A percentile compares a stretch with the other conserved stretches of the same genome.
Evolutionary conservation across 2,888 invertebrate species (phyloP).

Genomic region (Sinohyriopsis cumingii): DNA sequence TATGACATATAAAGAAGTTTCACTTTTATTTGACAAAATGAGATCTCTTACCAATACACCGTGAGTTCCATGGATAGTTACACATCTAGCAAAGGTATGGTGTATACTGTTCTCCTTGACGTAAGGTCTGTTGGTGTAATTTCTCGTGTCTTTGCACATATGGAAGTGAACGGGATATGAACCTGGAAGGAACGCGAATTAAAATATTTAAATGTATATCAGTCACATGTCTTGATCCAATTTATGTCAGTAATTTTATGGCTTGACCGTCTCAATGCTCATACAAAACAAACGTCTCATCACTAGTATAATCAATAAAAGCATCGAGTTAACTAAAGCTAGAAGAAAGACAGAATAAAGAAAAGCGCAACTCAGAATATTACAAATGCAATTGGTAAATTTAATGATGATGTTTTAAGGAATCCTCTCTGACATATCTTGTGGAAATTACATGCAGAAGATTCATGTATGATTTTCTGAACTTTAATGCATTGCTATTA

Average conservation of each 20-base stretch:
- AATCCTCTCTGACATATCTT: background rate
- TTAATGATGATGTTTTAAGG: background rate
- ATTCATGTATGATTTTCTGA: too few species aligned
- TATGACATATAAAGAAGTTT: too few species aligned
- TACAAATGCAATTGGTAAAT: background rate
- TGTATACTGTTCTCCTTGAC: constrained; percentile 52
- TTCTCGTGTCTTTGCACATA: constrained; percentile 46
- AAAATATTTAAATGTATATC: too few species aligned
- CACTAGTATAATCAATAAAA: background rate
- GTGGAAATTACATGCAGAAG: too few species aligned
- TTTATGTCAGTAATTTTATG: too few species aligned
- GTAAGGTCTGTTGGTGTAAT: constrained; percentile 31
- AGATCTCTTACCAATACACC: constrained; percentile 37
- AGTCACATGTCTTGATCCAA: too few species aligned
- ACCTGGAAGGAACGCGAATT: constrained; percentile 15
- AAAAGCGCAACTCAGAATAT: too few species aligned
- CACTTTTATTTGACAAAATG: background rate
- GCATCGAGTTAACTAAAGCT: background rate
- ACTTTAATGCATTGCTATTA: too few species aligned
- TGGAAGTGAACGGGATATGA: constrained; percentile 63
- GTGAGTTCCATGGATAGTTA: constrained; percentile 57
- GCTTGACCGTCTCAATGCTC: too few species aligned
- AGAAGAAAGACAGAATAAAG: too few species aligned
- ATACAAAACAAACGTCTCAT: background rate
- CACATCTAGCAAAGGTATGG: constrained; percentile 55